Percentiles rank a stretch among this genome's conserved stretches.
phyloP scores from a whole-genome alignment of 2,888 invertebrate genomes.

The Morpho helenor region DNA sequence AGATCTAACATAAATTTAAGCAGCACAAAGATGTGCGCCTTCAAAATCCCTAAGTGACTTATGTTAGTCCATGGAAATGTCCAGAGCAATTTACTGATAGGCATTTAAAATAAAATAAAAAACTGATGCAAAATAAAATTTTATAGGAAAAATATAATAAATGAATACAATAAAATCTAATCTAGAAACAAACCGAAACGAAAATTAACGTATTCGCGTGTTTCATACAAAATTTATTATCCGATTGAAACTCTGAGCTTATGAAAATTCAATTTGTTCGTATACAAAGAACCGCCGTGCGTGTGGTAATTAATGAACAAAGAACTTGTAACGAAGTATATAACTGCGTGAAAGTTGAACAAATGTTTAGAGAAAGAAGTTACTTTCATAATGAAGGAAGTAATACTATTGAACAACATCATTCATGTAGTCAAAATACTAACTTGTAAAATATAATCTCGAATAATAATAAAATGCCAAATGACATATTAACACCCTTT shows the following conservation, averaged over 20 bases:
- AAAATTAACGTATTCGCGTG: conserved; percentile 26
- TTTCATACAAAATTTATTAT: conserved; percentile 34
- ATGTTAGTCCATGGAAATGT: too few relatives aligned
- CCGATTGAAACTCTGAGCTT: conserved; percentile 32
- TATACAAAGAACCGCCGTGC: conserved; percentile 39
- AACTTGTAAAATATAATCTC: too few relatives aligned
- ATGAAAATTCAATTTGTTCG: conserved; percentile 36
- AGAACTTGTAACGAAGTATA: conserved; percentile 23
- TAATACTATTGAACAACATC: neutral
- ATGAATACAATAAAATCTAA: conserved; percentile 14
- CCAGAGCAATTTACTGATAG: too few relatives aligned
- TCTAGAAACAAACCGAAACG: conserved; percentile 15
- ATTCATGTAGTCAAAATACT: too few relatives aligned
- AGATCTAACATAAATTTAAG: too few relatives aligned
- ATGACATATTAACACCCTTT: too few relatives aligned
- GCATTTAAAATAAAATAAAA: neutral
- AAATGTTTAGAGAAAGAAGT: conserved; percentile 3
- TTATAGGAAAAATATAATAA: neutral
- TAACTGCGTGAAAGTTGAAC: conserved; percentile 10
- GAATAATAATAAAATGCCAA: too few relatives aligned
- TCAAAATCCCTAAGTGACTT: too few relatives aligned
- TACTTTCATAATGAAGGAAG: conserved; percentile 1
- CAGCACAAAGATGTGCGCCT: too few relatives aligned
- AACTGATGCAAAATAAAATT: neutral
- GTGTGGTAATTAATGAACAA: conserved; percentile 42